These are phyloP conservation scores for Lepidochitona cinerea DNA, from an alignment of 2,888 invertebrate species.

Conservation along the genomic window DNA sequence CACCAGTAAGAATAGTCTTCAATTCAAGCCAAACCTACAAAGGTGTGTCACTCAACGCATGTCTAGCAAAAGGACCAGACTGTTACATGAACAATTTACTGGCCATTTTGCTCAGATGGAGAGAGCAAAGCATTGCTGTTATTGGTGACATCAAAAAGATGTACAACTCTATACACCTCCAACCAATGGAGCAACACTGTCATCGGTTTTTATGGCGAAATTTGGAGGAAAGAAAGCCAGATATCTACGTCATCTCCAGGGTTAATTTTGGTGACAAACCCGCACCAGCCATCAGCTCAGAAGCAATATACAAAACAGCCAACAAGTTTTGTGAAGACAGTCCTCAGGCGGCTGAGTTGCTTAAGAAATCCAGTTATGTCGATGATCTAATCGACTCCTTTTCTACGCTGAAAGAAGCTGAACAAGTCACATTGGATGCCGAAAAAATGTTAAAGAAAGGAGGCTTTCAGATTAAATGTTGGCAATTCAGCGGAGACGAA, in stretches of 20 bases:
- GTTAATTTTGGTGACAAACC: conserved; percentile 15
- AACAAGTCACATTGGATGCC: conserved; percentile 1
- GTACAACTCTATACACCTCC: conserved; percentile 7
- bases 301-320: conserved; percentile 11
- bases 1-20: conserved; percentile 6
- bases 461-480: neutral
- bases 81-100: conserved; percentile 4
- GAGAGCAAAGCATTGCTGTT: neutral
- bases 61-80: conserved; percentile 11
- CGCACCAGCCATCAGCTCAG: neutral
- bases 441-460: conserved; percentile 10
- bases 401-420: neutral
- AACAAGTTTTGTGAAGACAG: neutral
- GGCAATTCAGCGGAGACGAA: neutral
- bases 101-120: conserved; percentile 1
- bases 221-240: neutral
- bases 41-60: neutral
- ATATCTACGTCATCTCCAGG: neutral
- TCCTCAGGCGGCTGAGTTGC: conserved; percentile 1
- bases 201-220: conserved; percentile 12
- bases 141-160: conserved; percentile 10
- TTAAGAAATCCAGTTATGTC: conserved; percentile 8
- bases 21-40: conserved; percentile 1
- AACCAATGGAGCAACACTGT: conserved; percentile 3
- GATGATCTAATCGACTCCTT: conserved; percentile 6